Evolutionary conservation across 2,113 vertebrate species (phyloP), one percentile per base, ranked within the genome.

Genomic region (Arvicanthis niloticus): DNA sequence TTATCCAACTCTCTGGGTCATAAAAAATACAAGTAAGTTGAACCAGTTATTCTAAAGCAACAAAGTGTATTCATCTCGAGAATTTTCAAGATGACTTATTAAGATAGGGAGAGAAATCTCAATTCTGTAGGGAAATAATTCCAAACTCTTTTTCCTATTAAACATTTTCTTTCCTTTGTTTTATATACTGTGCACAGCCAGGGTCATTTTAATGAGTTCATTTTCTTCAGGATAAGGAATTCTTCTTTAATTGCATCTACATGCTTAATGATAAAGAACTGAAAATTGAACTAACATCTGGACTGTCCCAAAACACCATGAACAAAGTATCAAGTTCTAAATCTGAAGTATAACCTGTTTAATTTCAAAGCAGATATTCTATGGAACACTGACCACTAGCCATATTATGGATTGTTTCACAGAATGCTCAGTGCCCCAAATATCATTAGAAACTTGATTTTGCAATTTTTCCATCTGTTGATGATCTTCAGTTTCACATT

Each of bases 301-400:
- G 82, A 76, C 91, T 94, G 51, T 97, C 95, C 93, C 91, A 96
- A 96, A 88, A 31, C 78, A 95, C 94, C 78, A 5, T 78, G 81
- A 97, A 95, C 45, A 98, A 82, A 88, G 42, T 58, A 89, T 76
- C 51, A 76, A 31, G 26, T 88, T 96, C 93, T 94, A 96, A 96
- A 96, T 94, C 70, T 96, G 86, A 97, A 97, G 65, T 86, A 51
- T 58, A 80, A 91, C 21, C 11, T 84, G 56, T 72, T 72, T 95
- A 96, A 85, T 97, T 95, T 89, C 76, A 93, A 97, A 91, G 78
- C 15, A 85, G 56, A 84, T 91, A 94, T 93, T 95, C 93, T 86
- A 95, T 93, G 97, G 91, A 97, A 96, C 97, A 97, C 88, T 97
- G 91, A 95, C 70, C 92, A 90, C 78, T 81, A 37, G 80, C 75